These are phyloP conservation scores for Neomorphus geoffroyi DNA, from an alignment of 2,797 vertebrate genomes.

Conservation along the genomic window DNA sequence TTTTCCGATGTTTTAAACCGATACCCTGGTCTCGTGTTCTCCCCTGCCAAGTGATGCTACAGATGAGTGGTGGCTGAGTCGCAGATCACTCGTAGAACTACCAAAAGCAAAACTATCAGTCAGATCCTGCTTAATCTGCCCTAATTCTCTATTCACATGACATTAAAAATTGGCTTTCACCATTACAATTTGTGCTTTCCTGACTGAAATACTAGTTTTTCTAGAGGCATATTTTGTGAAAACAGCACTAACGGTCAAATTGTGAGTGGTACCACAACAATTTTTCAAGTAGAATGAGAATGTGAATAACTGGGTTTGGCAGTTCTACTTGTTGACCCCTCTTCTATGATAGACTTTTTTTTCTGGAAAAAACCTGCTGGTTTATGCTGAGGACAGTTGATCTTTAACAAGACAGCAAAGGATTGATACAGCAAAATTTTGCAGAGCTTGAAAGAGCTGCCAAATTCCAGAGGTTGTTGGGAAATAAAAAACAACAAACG, in stretches of 20 bases:
- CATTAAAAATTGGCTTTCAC: background rate
- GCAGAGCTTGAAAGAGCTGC: conserved; percentile 40
- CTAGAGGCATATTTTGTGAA: background rate
- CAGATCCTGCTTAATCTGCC: background rate
- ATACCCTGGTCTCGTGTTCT: background rate
- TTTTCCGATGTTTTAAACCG: background rate
- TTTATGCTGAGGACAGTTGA: conserved; percentile 36
- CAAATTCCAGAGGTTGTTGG: conserved; percentile 35
- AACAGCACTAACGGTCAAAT: background rate
- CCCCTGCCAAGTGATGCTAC: background rate
- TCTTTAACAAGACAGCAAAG: conserved; percentile 44
- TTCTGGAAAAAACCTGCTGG: background rate
- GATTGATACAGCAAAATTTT: conserved; percentile 47
- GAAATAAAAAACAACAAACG: conserved; percentile 23
- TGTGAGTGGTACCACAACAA: fast-evolving
- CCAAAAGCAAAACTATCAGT: background rate
- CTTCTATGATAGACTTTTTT: background rate
- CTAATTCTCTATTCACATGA: fast-evolving
- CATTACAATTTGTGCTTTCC: background rate
- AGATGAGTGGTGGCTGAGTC: fast-evolving
- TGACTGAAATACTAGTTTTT: background rate
- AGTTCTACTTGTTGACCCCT: background rate
- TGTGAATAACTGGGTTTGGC: background rate
- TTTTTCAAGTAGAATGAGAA: background rate
- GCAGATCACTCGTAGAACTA: background rate